Evolutionary conservation across 2,797 vertebrate genomes (phyloP).

Genomic region (Sebastes vulpes): DNA sequence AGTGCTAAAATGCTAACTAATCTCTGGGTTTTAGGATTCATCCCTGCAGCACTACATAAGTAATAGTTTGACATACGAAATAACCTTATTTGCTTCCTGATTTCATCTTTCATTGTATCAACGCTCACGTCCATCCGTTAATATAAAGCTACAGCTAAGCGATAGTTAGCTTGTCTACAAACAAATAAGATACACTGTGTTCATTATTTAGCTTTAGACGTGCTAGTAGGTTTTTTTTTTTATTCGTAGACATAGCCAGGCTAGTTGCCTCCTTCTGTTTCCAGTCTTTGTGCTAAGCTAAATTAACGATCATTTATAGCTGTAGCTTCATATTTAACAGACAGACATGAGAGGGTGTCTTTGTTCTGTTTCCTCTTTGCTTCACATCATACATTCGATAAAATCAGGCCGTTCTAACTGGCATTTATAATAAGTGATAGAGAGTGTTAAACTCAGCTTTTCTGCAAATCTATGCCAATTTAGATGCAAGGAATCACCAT

Average conservation of each 20-base stretch:
- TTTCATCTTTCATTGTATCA: not conserved
- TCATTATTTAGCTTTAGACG: not conserved
- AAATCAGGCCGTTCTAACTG: not conserved
- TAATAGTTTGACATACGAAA: not conserved
- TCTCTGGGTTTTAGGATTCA: no score
- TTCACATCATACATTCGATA: not conserved
- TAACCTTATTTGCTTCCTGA: not conserved
- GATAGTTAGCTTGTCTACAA: no score
- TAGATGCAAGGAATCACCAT: not conserved
- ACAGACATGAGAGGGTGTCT: not conserved
- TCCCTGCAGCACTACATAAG: not conserved
- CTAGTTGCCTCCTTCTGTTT: not conserved
- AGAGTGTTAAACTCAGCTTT: not conserved
- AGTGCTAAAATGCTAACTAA: no score
- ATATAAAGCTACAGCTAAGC: no score
- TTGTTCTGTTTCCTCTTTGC: not conserved
- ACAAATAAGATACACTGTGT: not conserved
- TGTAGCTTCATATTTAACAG: not conserved
- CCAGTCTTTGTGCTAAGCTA: not conserved
- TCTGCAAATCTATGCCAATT: constrained; percentile 13
- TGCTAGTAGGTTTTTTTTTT: not conserved
- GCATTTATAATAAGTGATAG: not conserved
- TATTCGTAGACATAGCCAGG: not conserved
- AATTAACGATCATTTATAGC: not conserved
- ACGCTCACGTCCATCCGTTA: no score